Evolutionary conservation across 2,113 vertebrate species (phyloP).

Genomic region (Speoplatyrhinus poulsoni): DNA sequence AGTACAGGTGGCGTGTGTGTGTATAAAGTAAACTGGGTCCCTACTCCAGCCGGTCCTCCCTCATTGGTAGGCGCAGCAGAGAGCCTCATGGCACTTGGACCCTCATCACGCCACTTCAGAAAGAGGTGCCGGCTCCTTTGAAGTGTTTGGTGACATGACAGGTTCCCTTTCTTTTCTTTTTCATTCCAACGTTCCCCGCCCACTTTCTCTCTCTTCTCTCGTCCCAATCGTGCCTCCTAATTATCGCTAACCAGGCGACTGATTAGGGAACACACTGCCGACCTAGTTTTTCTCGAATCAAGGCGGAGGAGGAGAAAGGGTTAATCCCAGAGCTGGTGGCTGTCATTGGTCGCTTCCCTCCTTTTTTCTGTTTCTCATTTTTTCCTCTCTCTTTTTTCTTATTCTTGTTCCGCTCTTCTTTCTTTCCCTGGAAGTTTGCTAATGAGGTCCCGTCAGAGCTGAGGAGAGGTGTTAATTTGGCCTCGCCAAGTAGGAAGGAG

Average conservation of each 20-base stretch:
- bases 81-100: slow-evolving; percentile 72
- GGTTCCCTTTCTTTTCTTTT: slow-evolving; percentile 79
- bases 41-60: slow-evolving; percentile 24
- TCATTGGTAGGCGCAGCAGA: slow-evolving; percentile 53
- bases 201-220: slow-evolving; percentile 69
- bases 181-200: slow-evolving; percentile 76
- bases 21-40: slow-evolving; percentile 58
- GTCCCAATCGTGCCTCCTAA: slow-evolving; percentile 79
- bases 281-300: slow-evolving; percentile 74
- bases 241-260: slow-evolving; percentile 83
- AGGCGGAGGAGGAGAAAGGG: slow-evolving; percentile 73
- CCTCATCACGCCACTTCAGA: slow-evolving; percentile 75
- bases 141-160: slow-evolving; percentile 80
- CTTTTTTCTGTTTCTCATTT: slow-evolving; percentile 64
- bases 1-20: slow-evolving; percentile 57
- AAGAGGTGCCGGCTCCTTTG: slow-evolving; percentile 75
- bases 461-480: slow-evolving; percentile 85
- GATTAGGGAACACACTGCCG: slow-evolving; percentile 79
- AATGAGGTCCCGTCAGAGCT: slow-evolving; percentile 86
- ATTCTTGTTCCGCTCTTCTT: slow-evolving; percentile 47
- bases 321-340: slow-evolving; percentile 80
- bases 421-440: slow-evolving; percentile 81
- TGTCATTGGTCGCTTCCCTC: slow-evolving; percentile 80
- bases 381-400: slow-evolving; percentile 52
- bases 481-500: slow-evolving; percentile 84